phyloP scores from a whole-genome alignment of 1,140 invertebrate species.

The Drosophila triauraria region DNA sequence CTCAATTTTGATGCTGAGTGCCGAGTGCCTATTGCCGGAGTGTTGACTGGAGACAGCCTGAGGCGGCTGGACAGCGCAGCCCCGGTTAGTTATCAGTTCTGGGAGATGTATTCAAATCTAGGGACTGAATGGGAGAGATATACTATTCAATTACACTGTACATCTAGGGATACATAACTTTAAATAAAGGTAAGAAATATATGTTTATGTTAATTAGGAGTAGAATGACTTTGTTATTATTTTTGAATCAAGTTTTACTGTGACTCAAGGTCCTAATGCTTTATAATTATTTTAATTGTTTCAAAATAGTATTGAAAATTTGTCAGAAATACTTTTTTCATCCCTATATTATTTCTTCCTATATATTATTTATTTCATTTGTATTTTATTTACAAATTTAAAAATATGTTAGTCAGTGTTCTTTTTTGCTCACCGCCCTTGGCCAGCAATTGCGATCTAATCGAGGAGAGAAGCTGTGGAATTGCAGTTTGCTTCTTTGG shows the following conservation, averaged over 20 bases:
- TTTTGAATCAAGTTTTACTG: no score
- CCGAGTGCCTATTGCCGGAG: conserved; percentile 7
- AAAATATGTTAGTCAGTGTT: not conserved
- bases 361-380: no score
- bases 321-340: no score
- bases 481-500: conserved; percentile 36
- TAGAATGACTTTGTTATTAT: no score
- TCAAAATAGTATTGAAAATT: no score
- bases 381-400: no score
- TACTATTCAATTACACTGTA: conserved; percentile 53
- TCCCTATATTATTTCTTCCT: no score
- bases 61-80: not conserved
- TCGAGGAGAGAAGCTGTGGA: conserved; percentile 35
- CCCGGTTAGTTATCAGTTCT: conserved; percentile 49
- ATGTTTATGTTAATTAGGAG: not conserved
- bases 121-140: conserved; percentile 42
- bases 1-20: conserved; percentile 68
- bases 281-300: no score
- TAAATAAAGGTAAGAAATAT: not conserved
- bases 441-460: conserved; percentile 34
- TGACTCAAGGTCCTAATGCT: no score
- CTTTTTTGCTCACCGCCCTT: conserved; percentile 6
- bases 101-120: conserved; percentile 51
- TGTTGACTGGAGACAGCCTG: conserved; percentile 20
- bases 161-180: not conserved